A percentile compares a stretch with the other conserved stretches of the same genome.
Evolutionary conservation across 2,888 invertebrate genomes (phyloP).

Genomic region (Plagodis dolabraria): DNA sequence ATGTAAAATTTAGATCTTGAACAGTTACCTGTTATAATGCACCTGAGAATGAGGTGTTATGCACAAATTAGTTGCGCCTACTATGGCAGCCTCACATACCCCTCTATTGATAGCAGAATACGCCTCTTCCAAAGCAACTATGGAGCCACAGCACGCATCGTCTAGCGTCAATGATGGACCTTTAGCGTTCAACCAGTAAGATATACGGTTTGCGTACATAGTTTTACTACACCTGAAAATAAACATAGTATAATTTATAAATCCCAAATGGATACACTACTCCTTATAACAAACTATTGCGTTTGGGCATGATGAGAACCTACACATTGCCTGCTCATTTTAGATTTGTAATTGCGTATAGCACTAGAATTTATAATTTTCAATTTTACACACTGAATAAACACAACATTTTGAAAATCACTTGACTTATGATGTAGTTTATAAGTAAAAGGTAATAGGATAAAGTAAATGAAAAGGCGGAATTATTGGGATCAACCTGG

Average conservation of each 20-base stretch:
- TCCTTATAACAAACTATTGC: not conserved
- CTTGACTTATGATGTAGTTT: no score
- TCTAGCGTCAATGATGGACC: constrained; percentile 68
- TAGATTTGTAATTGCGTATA: no score
- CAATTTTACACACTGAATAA: no score
- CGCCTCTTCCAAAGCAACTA: constrained; percentile 60
- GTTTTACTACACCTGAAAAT: constrained; percentile 59
- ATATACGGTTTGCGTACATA: constrained; percentile 73
- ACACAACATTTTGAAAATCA: no score
- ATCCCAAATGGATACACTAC: not conserved
- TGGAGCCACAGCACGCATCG: constrained; percentile 61
- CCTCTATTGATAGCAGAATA: constrained; percentile 58
- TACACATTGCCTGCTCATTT: no score
- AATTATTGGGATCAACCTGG: no score
- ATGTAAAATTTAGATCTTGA: no score
- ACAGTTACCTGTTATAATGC: constrained; percentile 59
- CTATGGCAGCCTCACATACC: constrained; percentile 81
- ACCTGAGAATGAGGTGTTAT: constrained; percentile 80
- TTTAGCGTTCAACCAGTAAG: constrained; percentile 70
- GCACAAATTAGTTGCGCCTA: constrained; percentile 85
- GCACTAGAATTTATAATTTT: no score
- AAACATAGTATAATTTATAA: not conserved
- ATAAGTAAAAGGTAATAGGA: no score
- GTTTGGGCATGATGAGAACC: no score
- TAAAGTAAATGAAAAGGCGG: no score